These are phyloP conservation scores for Myiotriccus ornatus DNA, from an alignment of 2,797 vertebrate species.

Conservation along the genomic window DNA sequence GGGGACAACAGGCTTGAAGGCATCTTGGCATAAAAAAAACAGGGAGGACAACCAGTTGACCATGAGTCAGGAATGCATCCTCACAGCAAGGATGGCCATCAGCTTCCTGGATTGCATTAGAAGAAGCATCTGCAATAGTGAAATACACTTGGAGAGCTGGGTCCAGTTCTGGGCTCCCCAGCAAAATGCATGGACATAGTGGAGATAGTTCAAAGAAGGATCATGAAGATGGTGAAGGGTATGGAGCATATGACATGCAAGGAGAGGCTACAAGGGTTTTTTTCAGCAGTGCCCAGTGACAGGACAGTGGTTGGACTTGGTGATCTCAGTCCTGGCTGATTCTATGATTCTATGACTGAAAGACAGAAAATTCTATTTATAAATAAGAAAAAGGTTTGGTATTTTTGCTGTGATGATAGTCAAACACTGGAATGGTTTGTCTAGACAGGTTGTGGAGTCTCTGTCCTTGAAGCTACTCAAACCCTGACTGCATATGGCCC, in stretches of 20 bases:
- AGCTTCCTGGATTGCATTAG: neutral
- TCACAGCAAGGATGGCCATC: neutral
- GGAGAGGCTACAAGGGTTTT: neutral
- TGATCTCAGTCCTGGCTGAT: no score
- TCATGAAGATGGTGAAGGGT: neutral
- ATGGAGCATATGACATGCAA: neutral
- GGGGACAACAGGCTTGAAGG: neutral
- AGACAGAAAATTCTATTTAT: neutral
- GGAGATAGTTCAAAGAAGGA: neutral
- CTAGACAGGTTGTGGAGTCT: neutral
- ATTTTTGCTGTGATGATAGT: neutral
- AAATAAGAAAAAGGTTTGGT: accelerated
- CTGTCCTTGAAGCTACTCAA: neutral
- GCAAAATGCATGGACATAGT: neutral
- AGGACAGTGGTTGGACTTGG: neutral
- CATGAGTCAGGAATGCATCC: neutral
- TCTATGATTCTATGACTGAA: neutral
- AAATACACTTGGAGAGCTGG: neutral
- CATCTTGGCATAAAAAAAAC: neutral
- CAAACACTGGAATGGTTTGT: neutral
- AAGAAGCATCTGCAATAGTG: neutral
- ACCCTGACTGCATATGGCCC: neutral
- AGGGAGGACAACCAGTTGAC: neutral
- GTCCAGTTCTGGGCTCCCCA: neutral
- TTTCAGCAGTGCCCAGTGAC: neutral